Base-by-base conservation (phyloP, 2,113 vertebrate genomes). In the Serranochromis macrocephalus region DNA sequence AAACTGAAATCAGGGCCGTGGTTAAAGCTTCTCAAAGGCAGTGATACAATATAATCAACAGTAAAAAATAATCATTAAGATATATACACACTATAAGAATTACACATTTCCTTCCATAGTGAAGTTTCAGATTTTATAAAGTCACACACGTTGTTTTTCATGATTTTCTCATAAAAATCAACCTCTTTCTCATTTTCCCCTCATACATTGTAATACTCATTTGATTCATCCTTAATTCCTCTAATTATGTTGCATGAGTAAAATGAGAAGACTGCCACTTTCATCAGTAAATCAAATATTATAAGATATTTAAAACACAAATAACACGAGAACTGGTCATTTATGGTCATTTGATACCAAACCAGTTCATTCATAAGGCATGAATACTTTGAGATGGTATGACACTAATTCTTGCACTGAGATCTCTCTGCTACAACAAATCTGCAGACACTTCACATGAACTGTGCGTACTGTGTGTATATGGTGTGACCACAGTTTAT, bases 401-500 rank as follows among this genome's bases (percentile, higher is more conserved):
- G 6, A 6, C 3, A 5, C 3, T 63, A 47, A 86, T 45, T 26
- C 2, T 85, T 80, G 73, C 68, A 51, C 73, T 7, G 45, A 71
- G 12, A 42, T 42, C 53, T 24, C 26, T 87, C 86, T 87, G 47
- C 66, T 79, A 63, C 51, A 90, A 89, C 86, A 93, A 80, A 91
- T 91, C 42, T 85, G 54, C 54, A 82, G 88, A 73, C 73, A 91
- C 83, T 83, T 81, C 79, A 66, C 66, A 80, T 53, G 84, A 82
- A 85, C 55, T 88, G 71, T 87, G 78, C 63, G 85, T 63, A 82
- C 55, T 88, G 71, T 87, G 78, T 71, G 85, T 63, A 82, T 66
- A 79, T 17, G 47, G 91, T 89, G 94, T 92, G 88, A 91, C 79
- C 57, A 61, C 75, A 86, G 91, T 91, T 95, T 96, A 96, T 96